These are phyloP conservation scores for Condylostylus longicornis DNA, from an alignment of 1,140 invertebrate genomes.

Conservation along the genomic window DNA sequence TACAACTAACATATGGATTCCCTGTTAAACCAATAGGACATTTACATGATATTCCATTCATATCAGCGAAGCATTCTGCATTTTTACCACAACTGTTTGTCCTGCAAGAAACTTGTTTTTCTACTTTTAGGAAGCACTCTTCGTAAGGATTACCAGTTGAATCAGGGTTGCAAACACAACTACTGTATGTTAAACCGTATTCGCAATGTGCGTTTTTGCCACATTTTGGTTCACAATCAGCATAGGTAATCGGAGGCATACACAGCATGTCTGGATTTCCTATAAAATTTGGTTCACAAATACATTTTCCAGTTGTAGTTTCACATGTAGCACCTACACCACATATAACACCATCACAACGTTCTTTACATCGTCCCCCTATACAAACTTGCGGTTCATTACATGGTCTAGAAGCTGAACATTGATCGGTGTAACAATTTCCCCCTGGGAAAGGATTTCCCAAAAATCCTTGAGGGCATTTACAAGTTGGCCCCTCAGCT, in stretches of 20 bases:
- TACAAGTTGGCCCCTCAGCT: slow-evolving; percentile 68
- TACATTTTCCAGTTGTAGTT: slow-evolving; percentile 59
- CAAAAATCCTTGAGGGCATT: slow-evolving; percentile 66
- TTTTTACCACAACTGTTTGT: slow-evolving; percentile 57
- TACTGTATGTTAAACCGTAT: slow-evolving; percentile 53
- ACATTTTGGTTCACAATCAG: slow-evolving; percentile 63
- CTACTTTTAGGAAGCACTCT: slow-evolving; percentile 53
- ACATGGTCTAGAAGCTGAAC: slow-evolving; percentile 59
- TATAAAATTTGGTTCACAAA: slow-evolving; percentile 72
- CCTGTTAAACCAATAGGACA: slow-evolving; percentile 69
- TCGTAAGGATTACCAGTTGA: slow-evolving; percentile 77
- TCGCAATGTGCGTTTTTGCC: slow-evolving; percentile 74
- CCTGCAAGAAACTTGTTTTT: slow-evolving; percentile 55
- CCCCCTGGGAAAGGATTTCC: slow-evolving; percentile 86
- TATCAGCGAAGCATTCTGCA: slow-evolving; percentile 60
- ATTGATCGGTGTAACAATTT: slow-evolving; percentile 61
- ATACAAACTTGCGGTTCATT: slow-evolving; percentile 64
- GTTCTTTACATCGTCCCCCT: slow-evolving; percentile 65
- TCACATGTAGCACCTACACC: slow-evolving; percentile 70
- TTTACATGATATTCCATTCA: slow-evolving; percentile 58
- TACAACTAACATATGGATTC: slow-evolving; percentile 73
- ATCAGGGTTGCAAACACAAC: slow-evolving; percentile 70
- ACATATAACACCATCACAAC: slow-evolving; percentile 70
- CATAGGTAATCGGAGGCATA: slow-evolving; percentile 69
- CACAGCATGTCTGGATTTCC: slow-evolving; percentile 78